A percentile compares a stretch with the other conserved stretches of the same genome.
phyloP scores from a whole-genome alignment of 1,140 invertebrate species.

The Papilio xuthus region DNA sequence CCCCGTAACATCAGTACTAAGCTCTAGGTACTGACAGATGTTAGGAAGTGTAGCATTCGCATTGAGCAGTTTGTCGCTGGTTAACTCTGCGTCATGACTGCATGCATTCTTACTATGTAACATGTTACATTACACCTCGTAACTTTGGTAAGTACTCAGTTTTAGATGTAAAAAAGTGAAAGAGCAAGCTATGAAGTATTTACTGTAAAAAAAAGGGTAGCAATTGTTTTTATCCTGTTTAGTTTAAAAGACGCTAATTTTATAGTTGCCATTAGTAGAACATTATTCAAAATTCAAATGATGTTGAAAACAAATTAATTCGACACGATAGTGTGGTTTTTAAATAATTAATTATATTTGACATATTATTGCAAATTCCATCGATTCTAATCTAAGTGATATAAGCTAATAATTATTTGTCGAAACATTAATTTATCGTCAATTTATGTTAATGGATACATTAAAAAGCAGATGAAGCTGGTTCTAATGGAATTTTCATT shows the following conservation, averaged over 20 bases:
- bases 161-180: background rate
- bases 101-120: too few species aligned
- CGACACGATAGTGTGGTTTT: slow-evolving; percentile 53
- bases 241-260: background rate
- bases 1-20: too few species aligned
- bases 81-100: too few species aligned
- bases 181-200: background rate
- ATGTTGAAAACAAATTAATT: slow-evolving; percentile 29
- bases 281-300: slow-evolving; percentile 41
- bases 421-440: slow-evolving; percentile 72
- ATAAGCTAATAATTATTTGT: slow-evolving; percentile 74
- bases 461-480: slow-evolving; percentile 67
- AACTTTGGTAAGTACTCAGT: too few species aligned
- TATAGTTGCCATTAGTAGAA: slow-evolving; percentile 33
- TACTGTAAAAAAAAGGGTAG: background rate
- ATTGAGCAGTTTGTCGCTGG: too few species aligned
- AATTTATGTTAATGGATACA: slow-evolving; percentile 71
- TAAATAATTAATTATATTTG: slow-evolving; percentile 71
- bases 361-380: slow-evolving; percentile 73
- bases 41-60: too few species aligned
- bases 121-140: too few species aligned
- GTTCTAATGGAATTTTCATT: slow-evolving; percentile 77
- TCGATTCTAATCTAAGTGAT: slow-evolving; percentile 62
- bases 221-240: background rate
- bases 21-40: too few species aligned